A percentile compares a stretch with the other conserved stretches of the same genome.
phyloP scores from a whole-genome alignment of 2,888 invertebrate species.

The Eugnorisma glareosa region DNA sequence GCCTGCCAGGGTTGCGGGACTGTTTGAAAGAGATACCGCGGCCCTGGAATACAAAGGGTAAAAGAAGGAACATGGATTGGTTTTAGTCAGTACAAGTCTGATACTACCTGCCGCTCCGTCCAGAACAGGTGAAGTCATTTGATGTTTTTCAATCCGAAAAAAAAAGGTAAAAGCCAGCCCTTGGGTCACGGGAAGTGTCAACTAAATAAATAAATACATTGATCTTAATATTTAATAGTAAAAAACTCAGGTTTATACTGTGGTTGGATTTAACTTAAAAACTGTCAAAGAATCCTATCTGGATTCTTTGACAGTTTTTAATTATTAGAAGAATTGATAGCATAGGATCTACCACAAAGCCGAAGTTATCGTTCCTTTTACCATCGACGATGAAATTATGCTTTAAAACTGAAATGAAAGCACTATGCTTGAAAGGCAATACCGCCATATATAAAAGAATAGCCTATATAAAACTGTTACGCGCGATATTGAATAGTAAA shows the following conservation, averaged over 20 bases:
- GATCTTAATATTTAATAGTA: background rate
- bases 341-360: background rate
- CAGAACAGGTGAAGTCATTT: too few species aligned
- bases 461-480: slow-evolving; percentile 69
- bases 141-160: too few species aligned
- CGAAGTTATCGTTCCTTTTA: slow-evolving; percentile 50
- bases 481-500: slow-evolving; percentile 76
- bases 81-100: too few species aligned
- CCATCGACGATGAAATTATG: slow-evolving; percentile 48
- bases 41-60: too few species aligned
- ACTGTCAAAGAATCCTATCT: background rate
- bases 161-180: too few species aligned
- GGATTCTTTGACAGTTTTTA: too few species aligned
- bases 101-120: too few species aligned
- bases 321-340: too few species aligned
- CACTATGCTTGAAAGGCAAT: slow-evolving; percentile 52
- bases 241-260: background rate
- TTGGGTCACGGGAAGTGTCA: too few species aligned
- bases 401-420: slow-evolving; percentile 57
- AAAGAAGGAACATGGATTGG: too few species aligned
- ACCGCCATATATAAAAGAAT: slow-evolving; percentile 45
- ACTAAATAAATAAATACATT: background rate
- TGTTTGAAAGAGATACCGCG: too few species aligned
- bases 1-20: too few species aligned
- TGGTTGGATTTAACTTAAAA: background rate